Conservation (phyloP, 2,797 vertebrate genomes). For the Enteromius radiatus region DNA sequence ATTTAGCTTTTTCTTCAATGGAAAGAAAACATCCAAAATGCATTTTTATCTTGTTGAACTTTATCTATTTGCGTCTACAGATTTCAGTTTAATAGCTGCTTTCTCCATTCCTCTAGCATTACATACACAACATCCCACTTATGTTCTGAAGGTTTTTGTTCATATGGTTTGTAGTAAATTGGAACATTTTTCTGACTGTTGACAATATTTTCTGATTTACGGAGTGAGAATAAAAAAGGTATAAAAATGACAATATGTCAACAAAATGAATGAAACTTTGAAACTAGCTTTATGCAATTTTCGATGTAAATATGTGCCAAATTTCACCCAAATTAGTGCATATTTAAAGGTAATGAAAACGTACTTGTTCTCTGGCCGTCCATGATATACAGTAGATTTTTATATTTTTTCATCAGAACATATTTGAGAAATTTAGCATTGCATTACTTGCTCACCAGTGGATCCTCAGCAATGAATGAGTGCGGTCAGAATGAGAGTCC, state of each 20-base stretch:
- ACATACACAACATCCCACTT: background rate
- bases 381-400: no score
- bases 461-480: no score
- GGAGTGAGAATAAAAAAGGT: background rate
- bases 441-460: no score
- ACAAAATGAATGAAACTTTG: background rate
- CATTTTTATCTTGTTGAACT: background rate
- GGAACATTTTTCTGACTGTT: no score
- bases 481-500: no score
- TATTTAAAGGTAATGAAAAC: background rate
- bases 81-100: background rate
- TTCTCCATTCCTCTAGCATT: background rate
- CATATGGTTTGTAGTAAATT: no score
- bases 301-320: background rate
- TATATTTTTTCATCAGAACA: no score
- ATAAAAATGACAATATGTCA: background rate
- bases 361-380: background rate
- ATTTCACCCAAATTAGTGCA: background rate
- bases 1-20: background rate
- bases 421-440: background rate
- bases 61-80: background rate
- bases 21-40: background rate
- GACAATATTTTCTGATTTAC: background rate
- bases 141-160: background rate
- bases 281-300: background rate